A percentile compares a stretch with the other conserved stretches of the same genome.
These are phyloP conservation scores for Lepus townsendii DNA, from an alignment of 2,797 vertebrate species.

Conservation along the genomic window DNA sequence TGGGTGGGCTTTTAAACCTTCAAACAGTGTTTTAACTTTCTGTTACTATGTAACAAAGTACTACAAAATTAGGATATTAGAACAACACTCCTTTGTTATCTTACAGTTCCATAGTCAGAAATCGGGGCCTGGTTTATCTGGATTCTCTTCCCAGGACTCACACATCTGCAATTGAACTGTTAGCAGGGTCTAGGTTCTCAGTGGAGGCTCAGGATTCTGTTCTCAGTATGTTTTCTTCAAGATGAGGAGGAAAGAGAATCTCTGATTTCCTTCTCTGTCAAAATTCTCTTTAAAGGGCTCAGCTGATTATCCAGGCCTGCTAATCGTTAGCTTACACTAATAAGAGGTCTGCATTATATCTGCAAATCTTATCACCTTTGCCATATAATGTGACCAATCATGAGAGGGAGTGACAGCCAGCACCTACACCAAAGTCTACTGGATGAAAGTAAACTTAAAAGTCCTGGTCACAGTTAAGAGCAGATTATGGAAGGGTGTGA, in stretches of 20 bases:
- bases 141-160: background rate
- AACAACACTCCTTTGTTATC: background rate
- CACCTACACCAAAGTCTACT: background rate
- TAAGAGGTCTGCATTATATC: background rate
- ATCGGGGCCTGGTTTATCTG: background rate
- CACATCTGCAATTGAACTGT: background rate
- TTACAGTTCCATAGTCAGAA: background rate
- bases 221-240: background rate
- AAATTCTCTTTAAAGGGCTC: background rate
- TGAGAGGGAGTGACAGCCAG: background rate
- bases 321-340: background rate
- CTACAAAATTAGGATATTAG: background rate
- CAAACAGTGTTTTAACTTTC: conserved; percentile 27
- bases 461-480: background rate
- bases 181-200: background rate
- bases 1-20: background rate
- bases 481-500: background rate
- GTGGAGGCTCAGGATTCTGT: background rate
- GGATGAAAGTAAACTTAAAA: background rate
- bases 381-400: background rate
- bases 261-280: conserved; percentile 5
- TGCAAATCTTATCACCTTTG: background rate
- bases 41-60: background rate
- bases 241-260: background rate
- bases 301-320: background rate